These are phyloP conservation scores for Hyperoodon ampullatus DNA, from an alignment of 2,113 vertebrate genomes.

Conservation along the genomic window DNA sequence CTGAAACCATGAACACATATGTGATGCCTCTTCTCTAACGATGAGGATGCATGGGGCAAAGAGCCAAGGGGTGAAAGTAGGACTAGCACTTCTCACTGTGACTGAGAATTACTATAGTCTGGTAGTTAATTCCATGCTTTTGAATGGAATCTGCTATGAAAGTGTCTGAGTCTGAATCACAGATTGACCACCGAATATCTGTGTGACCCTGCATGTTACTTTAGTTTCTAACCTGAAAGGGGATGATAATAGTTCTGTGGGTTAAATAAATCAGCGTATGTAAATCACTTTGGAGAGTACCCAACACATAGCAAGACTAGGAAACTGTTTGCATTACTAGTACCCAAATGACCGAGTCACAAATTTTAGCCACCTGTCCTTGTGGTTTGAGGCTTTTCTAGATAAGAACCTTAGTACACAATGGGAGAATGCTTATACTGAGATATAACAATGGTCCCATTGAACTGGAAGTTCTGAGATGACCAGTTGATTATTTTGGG, in stretches of 20 bases:
- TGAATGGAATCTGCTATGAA: not conserved
- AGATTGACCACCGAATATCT: not conserved
- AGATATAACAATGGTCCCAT: not conserved
- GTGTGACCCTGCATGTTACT: not conserved
- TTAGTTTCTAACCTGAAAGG: not conserved
- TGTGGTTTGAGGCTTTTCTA: not conserved
- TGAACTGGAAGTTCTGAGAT: not conserved
- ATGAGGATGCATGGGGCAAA: not conserved
- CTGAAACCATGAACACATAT: not conserved
- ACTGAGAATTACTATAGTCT: not conserved
- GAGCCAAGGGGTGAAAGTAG: not conserved
- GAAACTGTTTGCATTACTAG: not conserved
- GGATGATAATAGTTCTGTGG: not conserved
- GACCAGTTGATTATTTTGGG: not conserved
- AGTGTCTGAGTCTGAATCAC: not conserved
- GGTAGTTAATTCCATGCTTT: not conserved
- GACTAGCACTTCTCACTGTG: not conserved
- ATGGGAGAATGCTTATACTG: not conserved
- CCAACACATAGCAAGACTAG: not conserved
- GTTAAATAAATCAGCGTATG: not conserved
- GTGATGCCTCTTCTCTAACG: not conserved
- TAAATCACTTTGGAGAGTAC: not conserved
- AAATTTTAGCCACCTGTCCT: not conserved
- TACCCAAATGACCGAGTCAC: not conserved
- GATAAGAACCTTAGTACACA: not conserved